Conservation (phyloP, 2,113 vertebrate species). For the Varanus komodoensis region DNA sequence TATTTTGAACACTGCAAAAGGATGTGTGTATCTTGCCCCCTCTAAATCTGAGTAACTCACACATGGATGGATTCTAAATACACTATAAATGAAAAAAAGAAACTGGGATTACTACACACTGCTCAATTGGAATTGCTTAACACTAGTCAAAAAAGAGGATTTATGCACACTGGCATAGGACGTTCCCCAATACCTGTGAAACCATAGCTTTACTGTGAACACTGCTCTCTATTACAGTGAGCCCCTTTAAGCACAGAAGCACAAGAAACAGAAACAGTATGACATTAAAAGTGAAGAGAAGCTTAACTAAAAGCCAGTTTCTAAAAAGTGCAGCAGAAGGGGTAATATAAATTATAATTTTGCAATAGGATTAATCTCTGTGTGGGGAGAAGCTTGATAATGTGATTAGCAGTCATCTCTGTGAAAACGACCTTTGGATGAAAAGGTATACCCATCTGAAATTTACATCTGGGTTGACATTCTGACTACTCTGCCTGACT, state of each 20-base stretch:
- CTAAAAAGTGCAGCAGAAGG: not conserved
- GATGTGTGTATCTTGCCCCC: not conserved
- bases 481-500: not conserved
- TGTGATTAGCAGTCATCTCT: not conserved
- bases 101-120: not conserved
- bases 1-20: constrained; percentile 9
- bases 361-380: not conserved
- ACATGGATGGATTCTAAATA: not conserved
- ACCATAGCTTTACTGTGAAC: not conserved
- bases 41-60: not conserved
- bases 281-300: not conserved
- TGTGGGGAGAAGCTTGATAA: not conserved
- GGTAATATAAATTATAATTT: not conserved
- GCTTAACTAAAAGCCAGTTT: not conserved
- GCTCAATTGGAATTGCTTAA: not conserved
- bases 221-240: constrained; percentile 23
- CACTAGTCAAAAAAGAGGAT: not conserved
- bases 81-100: constrained; percentile 1
- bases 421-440: not conserved
- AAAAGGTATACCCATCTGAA: not conserved
- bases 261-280: constrained; percentile 37
- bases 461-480: not conserved
- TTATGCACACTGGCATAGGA: not conserved
- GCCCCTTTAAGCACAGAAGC: not conserved
- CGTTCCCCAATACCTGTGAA: constrained; percentile 5